These are phyloP conservation scores for Pheosia tremula DNA, from an alignment of 2,888 invertebrate species.

Conservation along the genomic window DNA sequence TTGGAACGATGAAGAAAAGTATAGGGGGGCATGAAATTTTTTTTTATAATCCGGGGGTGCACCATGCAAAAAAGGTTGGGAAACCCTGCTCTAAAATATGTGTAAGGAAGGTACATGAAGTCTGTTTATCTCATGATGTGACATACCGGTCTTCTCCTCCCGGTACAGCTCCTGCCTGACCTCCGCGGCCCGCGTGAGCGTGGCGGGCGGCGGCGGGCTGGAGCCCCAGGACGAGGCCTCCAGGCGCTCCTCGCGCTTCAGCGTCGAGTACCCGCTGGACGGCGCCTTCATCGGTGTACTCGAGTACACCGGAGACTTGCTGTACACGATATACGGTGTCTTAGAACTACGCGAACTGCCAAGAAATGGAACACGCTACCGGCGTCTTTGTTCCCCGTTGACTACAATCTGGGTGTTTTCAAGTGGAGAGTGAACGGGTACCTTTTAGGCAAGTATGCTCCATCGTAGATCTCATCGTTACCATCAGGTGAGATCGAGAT, in stretches of 20 bases:
- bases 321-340: background rate
- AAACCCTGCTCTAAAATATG: no score
- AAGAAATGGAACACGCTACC: no score
- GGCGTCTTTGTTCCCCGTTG: no score
- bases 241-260: constrained; percentile 71
- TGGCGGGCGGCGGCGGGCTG: constrained; percentile 55
- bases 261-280: constrained; percentile 76
- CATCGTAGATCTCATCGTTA: no score
- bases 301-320: constrained; percentile 1
- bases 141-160: constrained; percentile 69
- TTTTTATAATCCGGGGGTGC: no score
- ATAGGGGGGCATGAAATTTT: no score
- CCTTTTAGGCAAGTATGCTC: no score
- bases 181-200: constrained; percentile 50
- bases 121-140: background rate
- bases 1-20: no score
- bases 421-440: no score
- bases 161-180: constrained; percentile 57
- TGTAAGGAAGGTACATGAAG: background rate
- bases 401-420: no score
- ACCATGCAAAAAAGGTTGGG: no score
- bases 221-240: constrained; percentile 70
- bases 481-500: no score
- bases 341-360: background rate
- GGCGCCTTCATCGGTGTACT: constrained; percentile 73